Evolutionary conservation across 2,888 invertebrate genomes (phyloP).

Genomic region (Schizaphis graminum): DNA sequence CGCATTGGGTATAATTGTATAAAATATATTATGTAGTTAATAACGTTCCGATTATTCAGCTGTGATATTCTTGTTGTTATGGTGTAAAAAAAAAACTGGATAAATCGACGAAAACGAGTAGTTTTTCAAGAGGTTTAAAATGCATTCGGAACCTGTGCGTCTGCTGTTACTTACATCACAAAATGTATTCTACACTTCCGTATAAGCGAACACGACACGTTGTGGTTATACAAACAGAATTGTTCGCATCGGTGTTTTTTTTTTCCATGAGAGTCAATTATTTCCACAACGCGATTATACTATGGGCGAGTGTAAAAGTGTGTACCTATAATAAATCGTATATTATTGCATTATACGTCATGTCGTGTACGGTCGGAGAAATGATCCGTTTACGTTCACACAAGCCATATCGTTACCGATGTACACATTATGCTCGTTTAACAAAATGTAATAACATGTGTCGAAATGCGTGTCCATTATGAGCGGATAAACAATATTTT

Average conservation of each 20-base stretch:
- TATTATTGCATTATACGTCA: background rate
- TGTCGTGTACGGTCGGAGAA: background rate
- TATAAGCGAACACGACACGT: background rate
- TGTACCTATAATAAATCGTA: background rate
- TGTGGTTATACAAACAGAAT: constrained; percentile 26
- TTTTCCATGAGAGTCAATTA: constrained; percentile 16
- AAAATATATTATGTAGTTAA: background rate
- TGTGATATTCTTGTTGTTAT: background rate
- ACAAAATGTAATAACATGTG: background rate
- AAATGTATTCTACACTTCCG: constrained; percentile 18
- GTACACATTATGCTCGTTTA: background rate
- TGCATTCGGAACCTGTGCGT: background rate
- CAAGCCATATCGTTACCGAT: background rate
- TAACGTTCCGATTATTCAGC: background rate
- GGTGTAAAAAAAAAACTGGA: background rate
- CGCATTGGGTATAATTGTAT: too few relatives aligned
- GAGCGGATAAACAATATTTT: background rate
- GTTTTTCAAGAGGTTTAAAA: background rate
- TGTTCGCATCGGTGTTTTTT: constrained; percentile 19
- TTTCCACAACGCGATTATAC: background rate
- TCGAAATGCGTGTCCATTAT: background rate
- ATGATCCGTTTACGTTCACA: background rate
- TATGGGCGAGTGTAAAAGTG: background rate
- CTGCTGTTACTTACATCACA: background rate
- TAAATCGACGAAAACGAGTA: background rate